Evolutionary conservation across 64 coral and sea anemone genomes (phyloP), one percentile per base, ranked within the genome.

Genomic region (Montipora efflorescens): DNA sequence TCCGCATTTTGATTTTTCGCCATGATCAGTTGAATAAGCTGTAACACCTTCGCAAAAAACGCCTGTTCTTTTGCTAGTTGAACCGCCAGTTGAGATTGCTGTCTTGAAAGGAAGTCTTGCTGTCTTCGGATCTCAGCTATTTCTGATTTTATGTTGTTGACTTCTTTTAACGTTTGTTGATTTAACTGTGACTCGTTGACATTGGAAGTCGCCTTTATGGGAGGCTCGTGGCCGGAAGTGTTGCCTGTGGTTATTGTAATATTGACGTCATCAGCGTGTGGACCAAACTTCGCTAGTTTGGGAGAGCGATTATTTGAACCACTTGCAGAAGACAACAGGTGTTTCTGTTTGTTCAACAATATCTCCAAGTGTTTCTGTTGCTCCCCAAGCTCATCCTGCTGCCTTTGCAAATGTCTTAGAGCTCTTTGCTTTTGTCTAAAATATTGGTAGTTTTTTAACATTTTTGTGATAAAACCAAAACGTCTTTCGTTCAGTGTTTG

Each of bases 371-470:
- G 57, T 47, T 93, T 66, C 67, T 87, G 74, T 44, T 93, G 83
- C 21, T 58, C 14, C 16, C 25, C 79, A 0, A 93, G 47, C 1
- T 93, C 51, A 6, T 72, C n/a, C 19, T 81, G 92, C 18, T 93
- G 59, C 15, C 80, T 1, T 19, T 93, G 20, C 59, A 93, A 52
- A 23, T 79, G 76, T 22, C 19, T n/a, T 7, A 93, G 45, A 3
- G 84, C 55, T 46, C 49, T 67, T 47, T 93, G 67, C 71, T 72
- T 93, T 88, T 66, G 47, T 23, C 83, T 67, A 47, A 87, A 88
- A 67, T 88, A 87, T 15, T 93, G 82, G 59, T 93, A 93, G 44
- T 93, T 93, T 14, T 80, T 88, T 14, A 93, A 22, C 92, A 93
- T 88, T 47, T 88, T 88, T 59, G 59, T 67, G 7, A 93, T 79